Evolutionary conservation across 1,140 invertebrate genomes (phyloP).

Genomic region (Habropoda laboriosa): DNA sequence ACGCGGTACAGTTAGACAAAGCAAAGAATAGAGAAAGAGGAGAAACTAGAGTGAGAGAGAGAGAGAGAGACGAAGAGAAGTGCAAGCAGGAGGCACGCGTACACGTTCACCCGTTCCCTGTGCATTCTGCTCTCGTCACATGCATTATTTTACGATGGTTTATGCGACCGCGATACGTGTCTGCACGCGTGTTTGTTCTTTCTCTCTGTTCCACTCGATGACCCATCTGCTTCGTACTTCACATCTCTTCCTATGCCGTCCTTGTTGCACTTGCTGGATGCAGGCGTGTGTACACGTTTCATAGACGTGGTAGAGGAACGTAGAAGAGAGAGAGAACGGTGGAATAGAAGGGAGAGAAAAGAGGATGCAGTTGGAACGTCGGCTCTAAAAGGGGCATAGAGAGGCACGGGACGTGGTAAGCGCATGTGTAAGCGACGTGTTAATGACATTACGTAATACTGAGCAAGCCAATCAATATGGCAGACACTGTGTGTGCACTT

Average conservation of each 20-base stretch:
- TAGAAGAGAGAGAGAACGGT: background rate
- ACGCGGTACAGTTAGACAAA: too few relatives aligned
- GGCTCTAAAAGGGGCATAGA: constrained; percentile 36
- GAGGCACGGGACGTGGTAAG: constrained; percentile 49
- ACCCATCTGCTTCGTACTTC: background rate
- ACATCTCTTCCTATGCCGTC: background rate
- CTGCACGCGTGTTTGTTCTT: constrained; percentile 51
- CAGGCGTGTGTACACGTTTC: background rate
- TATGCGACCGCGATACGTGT: constrained; percentile 59
- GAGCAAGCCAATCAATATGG: constrained; percentile 79
- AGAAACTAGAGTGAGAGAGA: background rate
- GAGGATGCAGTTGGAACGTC: constrained; percentile 51
- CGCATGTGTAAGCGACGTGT: constrained; percentile 79
- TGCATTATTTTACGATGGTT: constrained; percentile 73
- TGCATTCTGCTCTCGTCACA: constrained; percentile 69
- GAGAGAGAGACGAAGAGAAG: background rate
- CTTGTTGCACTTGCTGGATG: constrained; percentile 14
- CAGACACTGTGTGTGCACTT: constrained; percentile 66
- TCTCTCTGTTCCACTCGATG: constrained; percentile 39
- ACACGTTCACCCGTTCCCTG: constrained; percentile 56
- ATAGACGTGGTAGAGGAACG: background rate
- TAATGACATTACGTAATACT: constrained; percentile 80
- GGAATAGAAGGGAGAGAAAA: constrained; percentile 30
- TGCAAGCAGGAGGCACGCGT: constrained; percentile 47
- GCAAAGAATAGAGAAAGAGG: too few relatives aligned